Evolutionary conservation across 2,797 vertebrate species (phyloP).

Genomic region (Scarus forsteni): DNA sequence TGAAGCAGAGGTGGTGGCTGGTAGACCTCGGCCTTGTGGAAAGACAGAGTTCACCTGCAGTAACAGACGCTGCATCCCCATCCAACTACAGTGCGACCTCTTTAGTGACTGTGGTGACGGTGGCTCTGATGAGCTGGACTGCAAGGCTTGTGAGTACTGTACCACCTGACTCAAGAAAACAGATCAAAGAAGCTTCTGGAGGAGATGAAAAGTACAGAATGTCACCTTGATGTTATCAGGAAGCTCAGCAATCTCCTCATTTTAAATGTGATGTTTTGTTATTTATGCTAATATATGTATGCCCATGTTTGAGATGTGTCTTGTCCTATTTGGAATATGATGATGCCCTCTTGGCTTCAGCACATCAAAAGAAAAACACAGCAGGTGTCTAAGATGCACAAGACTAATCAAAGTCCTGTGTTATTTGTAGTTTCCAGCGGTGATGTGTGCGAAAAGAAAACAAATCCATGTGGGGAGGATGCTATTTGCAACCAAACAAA

Average conservation of each 20-base stretch:
- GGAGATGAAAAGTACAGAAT: constrained; percentile 56
- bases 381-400: constrained; percentile 58
- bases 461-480: constrained; percentile 96
- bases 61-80: constrained; percentile 90
- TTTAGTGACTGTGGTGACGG: constrained; percentile 95
- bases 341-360: constrained; percentile 56
- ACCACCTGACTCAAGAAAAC: constrained; percentile 8
- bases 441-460: constrained; percentile 93
- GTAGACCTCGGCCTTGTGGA: constrained; percentile 90
- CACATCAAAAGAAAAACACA: constrained; percentile 73
- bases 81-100: constrained; percentile 92
- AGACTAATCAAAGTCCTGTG: constrained; percentile 68
- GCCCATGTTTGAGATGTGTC: constrained; percentile 52
- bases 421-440: constrained; percentile 86
- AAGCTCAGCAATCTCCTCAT: constrained; percentile 22
- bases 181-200: constrained; percentile 45
- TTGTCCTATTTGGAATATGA: constrained; percentile 37
- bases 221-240: constrained; percentile 25
- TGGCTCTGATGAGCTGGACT: constrained; percentile 94
- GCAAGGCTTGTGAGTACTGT: constrained; percentile 90
- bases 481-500: constrained; percentile 95
- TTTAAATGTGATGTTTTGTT: constrained; percentile 60
- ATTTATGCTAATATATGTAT: constrained; percentile 76
- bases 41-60: constrained; percentile 95
- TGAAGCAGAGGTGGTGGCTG: constrained; percentile 84